Evolutionary conservation across 1,140 invertebrate species (phyloP), one percentile per base, ranked within the genome.

Genomic region (Papilio aristodemus): DNA sequence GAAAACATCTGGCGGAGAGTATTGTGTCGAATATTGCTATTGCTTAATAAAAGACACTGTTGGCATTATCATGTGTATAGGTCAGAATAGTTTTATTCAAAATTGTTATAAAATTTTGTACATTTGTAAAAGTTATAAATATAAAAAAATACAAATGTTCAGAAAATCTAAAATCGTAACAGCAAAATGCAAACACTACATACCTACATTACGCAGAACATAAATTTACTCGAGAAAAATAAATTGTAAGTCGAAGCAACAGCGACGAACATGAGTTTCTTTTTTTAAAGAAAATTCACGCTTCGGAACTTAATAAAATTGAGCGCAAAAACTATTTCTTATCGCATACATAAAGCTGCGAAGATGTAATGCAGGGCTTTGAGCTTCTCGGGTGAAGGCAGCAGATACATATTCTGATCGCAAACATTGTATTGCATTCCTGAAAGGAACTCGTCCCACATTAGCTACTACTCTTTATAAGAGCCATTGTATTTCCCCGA

Each of bases 221-320:
- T 1, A 46, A 46, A 46, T 46, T 46, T 46, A 13, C 17, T 46
- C 14, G 19, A 46, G 43, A 46, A 46, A 46, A 19, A 46, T 46
- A 46, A 46, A 46, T 46, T 19, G 14, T 46, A 46, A 46, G 17
- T 46, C 17, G 43, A 19, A 46, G 43, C 43, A 46, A 46, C 43
- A 46, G 17, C 43, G 6, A 7, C 43, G 43, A 46, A 46, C 43
- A 46, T 4, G 43, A 46, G 17, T 46, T 46, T 46, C 17, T 46
- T 19, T 46, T 46, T 43, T 46, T 46, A 46, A 19, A 46, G 14
- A 9, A 46, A 46, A 46, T 46, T 46, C 17, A 46, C 43, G 43
- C 43, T 46, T 46, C 43, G 8, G 17, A 46, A 46, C 43, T 46
- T 46, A 46, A 46, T 46, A 46, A 46, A 46, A 17, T 46, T 46